These are phyloP conservation scores for Labeo calbasu DNA, from an alignment of 2,797 vertebrate genomes.

Conservation along the genomic window DNA sequence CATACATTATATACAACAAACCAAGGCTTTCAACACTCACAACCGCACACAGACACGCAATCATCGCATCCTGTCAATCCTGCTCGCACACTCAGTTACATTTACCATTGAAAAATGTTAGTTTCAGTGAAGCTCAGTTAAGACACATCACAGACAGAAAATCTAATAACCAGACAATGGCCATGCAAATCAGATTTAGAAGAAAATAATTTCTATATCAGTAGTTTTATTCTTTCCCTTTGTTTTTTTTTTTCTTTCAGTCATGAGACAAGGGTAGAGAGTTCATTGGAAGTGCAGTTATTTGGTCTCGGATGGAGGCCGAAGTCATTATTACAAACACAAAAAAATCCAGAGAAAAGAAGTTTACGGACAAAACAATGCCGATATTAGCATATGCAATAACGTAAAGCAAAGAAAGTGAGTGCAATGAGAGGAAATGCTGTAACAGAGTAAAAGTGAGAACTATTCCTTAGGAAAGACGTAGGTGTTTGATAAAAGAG, in stretches of 20 bases:
- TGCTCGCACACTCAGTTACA: slow-evolving; percentile 49
- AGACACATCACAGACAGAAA: slow-evolving; percentile 52
- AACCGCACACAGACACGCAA: slow-evolving; percentile 38
- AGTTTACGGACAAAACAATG: slow-evolving; percentile 55
- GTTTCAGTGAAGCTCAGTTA: slow-evolving; percentile 41
- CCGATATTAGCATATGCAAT: slow-evolving; percentile 56
- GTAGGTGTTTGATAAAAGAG: slow-evolving; percentile 20
- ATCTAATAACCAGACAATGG: slow-evolving; percentile 46
- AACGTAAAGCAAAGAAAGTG: slow-evolving; percentile 19
- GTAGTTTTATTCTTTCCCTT: slow-evolving; percentile 40
- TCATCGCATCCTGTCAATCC: slow-evolving; percentile 39
- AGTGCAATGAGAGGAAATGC: slow-evolving; percentile 28
- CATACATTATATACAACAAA: slow-evolving; percentile 44
- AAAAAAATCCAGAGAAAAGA: slow-evolving; percentile 33
- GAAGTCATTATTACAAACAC: slow-evolving; percentile 44
- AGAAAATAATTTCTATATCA: slow-evolving; percentile 51
- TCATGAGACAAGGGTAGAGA: slow-evolving; percentile 37
- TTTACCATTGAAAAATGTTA: slow-evolving; percentile 54
- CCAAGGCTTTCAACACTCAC: slow-evolving; percentile 23
- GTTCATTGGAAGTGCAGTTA: slow-evolving; percentile 50
- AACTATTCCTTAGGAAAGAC: slow-evolving; percentile 9
- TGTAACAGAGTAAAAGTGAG: slow-evolving; percentile 25
- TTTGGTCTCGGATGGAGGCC: slow-evolving; percentile 47
- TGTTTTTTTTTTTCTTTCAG: slow-evolving; percentile 28
- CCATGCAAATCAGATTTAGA: slow-evolving; percentile 58